Conservation (phyloP, 1,140 invertebrate species). For the Pseudachorutes palmiensis region DNA sequence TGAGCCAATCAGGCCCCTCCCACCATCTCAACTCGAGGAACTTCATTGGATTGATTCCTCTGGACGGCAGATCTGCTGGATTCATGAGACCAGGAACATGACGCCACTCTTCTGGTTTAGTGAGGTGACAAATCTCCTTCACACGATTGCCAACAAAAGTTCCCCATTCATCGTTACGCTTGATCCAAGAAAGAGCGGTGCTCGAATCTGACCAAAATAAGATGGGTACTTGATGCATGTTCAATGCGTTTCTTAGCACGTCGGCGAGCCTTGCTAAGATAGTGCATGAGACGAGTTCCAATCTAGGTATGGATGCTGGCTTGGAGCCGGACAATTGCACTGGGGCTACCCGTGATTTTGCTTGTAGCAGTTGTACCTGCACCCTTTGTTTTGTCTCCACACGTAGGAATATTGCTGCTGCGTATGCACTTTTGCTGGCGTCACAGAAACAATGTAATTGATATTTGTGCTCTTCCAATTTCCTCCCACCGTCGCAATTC, state of each 20-base stretch:
- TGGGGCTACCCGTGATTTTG: constrained; percentile 41
- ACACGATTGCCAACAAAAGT: constrained; percentile 25
- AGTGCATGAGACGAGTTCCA: constrained; percentile 41
- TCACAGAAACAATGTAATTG: constrained; percentile 41
- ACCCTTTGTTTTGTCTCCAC: constrained; percentile 17
- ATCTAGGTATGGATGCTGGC: constrained; percentile 38
- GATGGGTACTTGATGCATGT: background rate
- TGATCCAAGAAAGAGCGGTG: constrained; percentile 26
- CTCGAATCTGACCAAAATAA: constrained; percentile 19
- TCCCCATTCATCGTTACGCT: constrained; percentile 15
- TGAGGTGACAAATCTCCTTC: constrained; percentile 16
- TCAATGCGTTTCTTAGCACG: constrained; percentile 14
- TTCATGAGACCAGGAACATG: constrained; percentile 23
- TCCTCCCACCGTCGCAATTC: constrained; percentile 28
- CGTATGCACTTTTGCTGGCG: constrained; percentile 40
- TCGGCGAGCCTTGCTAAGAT: constrained; percentile 39
- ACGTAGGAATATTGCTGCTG: constrained; percentile 39
- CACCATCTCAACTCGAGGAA: background rate
- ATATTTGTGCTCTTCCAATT: background rate
- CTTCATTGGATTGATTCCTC: constrained; percentile 1
- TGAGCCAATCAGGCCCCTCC: constrained; percentile 12
- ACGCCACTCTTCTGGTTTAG: constrained; percentile 14
- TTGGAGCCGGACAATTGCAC: too few species aligned
- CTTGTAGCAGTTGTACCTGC: constrained; percentile 33
- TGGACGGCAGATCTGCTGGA: constrained; percentile 24